Base-by-base conservation (phyloP, 2,797 vertebrate species). In the Heteromormyrus szaboi region DNA sequence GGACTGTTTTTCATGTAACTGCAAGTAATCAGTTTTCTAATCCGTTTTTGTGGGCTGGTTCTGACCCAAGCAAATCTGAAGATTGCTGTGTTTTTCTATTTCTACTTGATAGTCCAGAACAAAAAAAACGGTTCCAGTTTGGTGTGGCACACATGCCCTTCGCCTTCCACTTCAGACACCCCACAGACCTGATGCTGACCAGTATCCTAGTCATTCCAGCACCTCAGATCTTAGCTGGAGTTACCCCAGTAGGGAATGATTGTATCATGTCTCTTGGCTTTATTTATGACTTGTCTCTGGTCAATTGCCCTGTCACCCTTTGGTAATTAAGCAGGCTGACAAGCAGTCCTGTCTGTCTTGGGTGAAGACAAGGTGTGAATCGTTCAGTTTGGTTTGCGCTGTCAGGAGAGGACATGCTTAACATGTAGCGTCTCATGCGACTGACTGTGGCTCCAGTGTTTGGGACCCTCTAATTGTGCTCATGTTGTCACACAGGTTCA, bases 331-430 rank as follows among this genome's bases (percentile, higher is more conserved):
- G 25, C 44, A 19, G 79, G 37, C 85, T 89, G 85, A 85, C 46
- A 8, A 29, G 53, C 89, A 54, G 46, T 79, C 83, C 59, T 90
- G 87, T 90, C 86, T 86, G 85, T 44, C 86, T 50, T 19, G 33
- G 54, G n/a, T 25, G 48, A 88, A 90, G 87, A 90, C 88, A 83
- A 25, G 88, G 25, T 86, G 88, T 90, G 88, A 89, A 90, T 88
- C 88, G 51, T 37, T 90, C 85, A 84, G 56, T 85, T 88, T 89
- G 83, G 46, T 22, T 87, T 87, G 25, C 17, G 17, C 88, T 85
- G 76, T 56, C 25, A 86, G 85, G 25, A 37, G 51, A 65, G 79
- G 72, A 89, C 81, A 17, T 25, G 4, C 22, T 86, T 79, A 22
- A 54, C 53, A 50, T 87, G 12, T 44, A 51, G 12, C 25, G 2